A percentile compares a stretch with the other conserved stretches of the same genome.
Conservation (phyloP, 2,797 vertebrate species). For the Sciurus vulgaris region DNA sequence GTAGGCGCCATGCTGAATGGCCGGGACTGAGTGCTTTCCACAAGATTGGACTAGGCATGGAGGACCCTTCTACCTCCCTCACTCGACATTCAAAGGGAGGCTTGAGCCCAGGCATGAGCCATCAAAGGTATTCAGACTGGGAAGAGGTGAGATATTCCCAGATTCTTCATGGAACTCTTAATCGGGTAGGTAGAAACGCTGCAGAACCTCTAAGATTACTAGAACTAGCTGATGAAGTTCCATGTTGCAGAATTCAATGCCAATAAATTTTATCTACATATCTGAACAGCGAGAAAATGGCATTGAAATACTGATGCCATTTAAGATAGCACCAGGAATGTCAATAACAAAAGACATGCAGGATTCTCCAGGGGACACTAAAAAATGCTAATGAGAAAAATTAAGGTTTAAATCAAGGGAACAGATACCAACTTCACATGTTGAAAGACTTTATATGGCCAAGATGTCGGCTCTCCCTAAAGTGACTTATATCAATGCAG, state of each 20-base stretch:
- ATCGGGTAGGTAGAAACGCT: neutral
- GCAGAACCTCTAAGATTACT: neutral
- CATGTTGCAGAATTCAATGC: neutral
- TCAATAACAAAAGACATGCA: too few relatives aligned
- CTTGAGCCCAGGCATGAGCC: neutral
- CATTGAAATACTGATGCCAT: neutral
- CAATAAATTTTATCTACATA: neutral
- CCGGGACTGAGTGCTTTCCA: fast-evolving
- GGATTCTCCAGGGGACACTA: neutral
- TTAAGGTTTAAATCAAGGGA: neutral
- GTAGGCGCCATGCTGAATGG: fast-evolving
- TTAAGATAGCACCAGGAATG: neutral
- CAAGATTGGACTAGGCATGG: too few relatives aligned
- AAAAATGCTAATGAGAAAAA: neutral
- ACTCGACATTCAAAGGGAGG: neutral
- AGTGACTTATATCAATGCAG: neutral
- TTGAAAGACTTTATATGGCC: neutral
- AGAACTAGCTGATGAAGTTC: neutral
- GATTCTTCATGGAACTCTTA: neutral
- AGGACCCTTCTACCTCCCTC: fast-evolving
- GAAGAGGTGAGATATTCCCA: neutral
- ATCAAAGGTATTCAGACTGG: too few relatives aligned
- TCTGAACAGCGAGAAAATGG: neutral
- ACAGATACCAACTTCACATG: neutral
- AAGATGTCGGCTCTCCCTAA: neutral